Base-by-base conservation (phyloP, 2,888 invertebrate species). In the Omphaloscelis lunosa region DNA sequence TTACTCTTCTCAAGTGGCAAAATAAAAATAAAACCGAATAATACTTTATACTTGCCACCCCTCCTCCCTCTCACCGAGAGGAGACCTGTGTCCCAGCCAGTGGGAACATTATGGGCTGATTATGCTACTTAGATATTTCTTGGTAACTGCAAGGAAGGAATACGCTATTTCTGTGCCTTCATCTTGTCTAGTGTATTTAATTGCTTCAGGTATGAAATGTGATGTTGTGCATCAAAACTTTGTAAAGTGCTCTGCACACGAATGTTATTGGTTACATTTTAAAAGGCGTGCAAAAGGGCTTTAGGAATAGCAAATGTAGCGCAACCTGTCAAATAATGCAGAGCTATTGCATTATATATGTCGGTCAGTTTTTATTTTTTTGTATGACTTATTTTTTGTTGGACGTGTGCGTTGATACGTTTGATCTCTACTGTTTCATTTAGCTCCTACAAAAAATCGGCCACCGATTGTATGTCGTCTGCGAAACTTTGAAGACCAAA, bases 1-100 rank as follows among this genome's bases (percentile, higher is more conserved):
- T 79, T 79, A 77, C 62, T 77, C 41, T 69, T 62, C 58, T 86
- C 80, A 79, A 87, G 87, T 79, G 75, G 77, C 17, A 29, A 69
- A 79, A 79, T 78, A 86, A 66, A 79, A 79, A 85, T 84, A 76
- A 66, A 77, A 58, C 15, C 12, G 17, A 75, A 79, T 66, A 56
- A 65, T 77, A 56, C 63, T 61, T 71, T 72, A 71, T 27, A 51
- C 23, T 65, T 65, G n/a, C 20, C 29, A 29, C 6, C 56, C 29
- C 23, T 51, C 51, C 51, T 23, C 51, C 23, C 23, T 23, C 23
- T 9, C 7, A 2, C 23, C 51, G 9, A 51, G 51, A 51, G 20
- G 23, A 51, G 51, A 23, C 51, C 23, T 8, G 51, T 51, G 51
- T 23, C 20, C 23, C 51, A 51, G 20, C 51, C 15, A 51, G 20